Base-by-base conservation (phyloP, 2,888 invertebrate species). In the Noctua pronuba region DNA sequence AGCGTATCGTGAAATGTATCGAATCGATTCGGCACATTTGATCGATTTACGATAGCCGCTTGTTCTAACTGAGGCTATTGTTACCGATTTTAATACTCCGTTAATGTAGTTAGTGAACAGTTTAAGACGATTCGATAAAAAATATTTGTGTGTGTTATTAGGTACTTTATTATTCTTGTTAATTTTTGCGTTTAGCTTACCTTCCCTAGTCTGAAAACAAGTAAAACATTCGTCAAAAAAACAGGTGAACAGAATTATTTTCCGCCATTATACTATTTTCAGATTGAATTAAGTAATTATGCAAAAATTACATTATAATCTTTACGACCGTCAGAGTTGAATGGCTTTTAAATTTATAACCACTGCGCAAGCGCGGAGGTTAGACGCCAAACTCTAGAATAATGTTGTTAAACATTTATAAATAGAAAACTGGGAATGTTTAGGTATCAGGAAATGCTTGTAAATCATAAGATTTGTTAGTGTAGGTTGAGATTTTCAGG, bases 21-120 rank as follows among this genome's bases (percentile, higher is more conserved):
- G 72, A 90, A 90, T 89, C 76, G 77, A 89, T 90, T 90, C 62
- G 80, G 84, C 73, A 68, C 83, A 78, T 73, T 84, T 75, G 73
- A 83, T 83, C 81, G 85, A 85, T 85, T 86, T 78, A 75, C 81
- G 80, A 88, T 87, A 86, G 82, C 73, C 79, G 77, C 85, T 80
- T 89, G 89, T 89, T 88, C 83, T 87, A 88, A 89, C 87, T 89
- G 73, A 74, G 77, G 75, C 79, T 77, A 86, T 89, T 90, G 88
- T 91, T 91, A 86, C 87, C 86, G 86, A 87, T 91, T 78, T 84
- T 76, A 70, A 68, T 66, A 71, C 60, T 77, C 75, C 60, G 80
- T 84, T 80, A 69, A 76, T 74, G 70, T 74, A 68, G 73, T 73
- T 52, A 52, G 41, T 24, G 18, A 4, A 31, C 16, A 49, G 24